Conservation (phyloP, 2,797 vertebrate genomes). For the Oreochromis mossambicus region DNA sequence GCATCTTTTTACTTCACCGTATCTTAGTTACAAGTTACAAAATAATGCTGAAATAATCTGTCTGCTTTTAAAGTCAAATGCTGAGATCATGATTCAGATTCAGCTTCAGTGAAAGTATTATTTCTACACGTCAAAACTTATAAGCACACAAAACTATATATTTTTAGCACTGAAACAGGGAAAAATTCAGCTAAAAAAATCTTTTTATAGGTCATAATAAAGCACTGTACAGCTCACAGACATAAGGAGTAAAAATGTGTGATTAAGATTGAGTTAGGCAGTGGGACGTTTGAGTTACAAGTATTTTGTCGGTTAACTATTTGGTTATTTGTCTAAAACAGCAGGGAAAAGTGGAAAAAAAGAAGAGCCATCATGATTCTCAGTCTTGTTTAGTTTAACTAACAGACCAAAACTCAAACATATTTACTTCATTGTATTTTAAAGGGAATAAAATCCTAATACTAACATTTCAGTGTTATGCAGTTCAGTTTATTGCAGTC, state of each 20-base stretch:
- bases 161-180: neutral
- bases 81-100: neutral
- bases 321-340: no score
- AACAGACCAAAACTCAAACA: neutral
- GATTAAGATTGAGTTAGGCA: neutral
- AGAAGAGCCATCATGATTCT: neutral
- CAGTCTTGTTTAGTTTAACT: neutral
- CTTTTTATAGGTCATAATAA: neutral
- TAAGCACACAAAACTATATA: neutral
- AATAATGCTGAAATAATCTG: neutral
- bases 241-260: neutral
- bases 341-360: neutral
- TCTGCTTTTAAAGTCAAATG: neutral
- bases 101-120: neutral
- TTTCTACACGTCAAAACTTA: neutral
- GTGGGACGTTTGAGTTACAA: fast-evolving
- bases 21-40: neutral
- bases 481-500: neutral
- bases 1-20: neutral
- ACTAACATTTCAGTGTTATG: neutral
- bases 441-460: neutral
- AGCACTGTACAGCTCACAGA: fast-evolving
- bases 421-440: neutral
- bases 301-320: neutral
- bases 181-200: neutral